These are phyloP conservation scores for Drosophila fulvimacula DNA, from an alignment of 2,888 invertebrate genomes.

Conservation along the genomic window DNA sequence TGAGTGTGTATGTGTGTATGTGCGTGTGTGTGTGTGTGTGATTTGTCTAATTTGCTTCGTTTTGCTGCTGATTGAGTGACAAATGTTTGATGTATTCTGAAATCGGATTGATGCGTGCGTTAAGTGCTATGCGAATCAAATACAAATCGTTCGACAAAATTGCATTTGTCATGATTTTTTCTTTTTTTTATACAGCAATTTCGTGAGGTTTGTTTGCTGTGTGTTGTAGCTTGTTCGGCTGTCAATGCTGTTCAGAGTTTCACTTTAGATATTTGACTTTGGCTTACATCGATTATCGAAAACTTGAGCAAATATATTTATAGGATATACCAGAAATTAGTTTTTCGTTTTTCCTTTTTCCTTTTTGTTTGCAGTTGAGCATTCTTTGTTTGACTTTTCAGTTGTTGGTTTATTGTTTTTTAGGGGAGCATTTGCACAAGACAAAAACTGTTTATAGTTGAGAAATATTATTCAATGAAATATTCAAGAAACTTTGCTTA, in stretches of 20 bases:
- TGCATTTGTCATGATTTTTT: slow-evolving; percentile 31
- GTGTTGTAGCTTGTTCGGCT: slow-evolving; percentile 7
- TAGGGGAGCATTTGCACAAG: background rate
- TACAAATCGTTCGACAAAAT: slow-evolving; percentile 28
- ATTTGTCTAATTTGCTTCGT: slow-evolving; percentile 59
- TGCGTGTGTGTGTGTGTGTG: background rate
- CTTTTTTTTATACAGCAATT: too few relatives aligned
- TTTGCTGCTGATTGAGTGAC: slow-evolving; percentile 59
- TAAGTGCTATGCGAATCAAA: slow-evolving; percentile 26
- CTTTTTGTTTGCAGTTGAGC: slow-evolving; percentile 4
- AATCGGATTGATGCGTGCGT: slow-evolving; percentile 41
- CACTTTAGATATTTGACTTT: slow-evolving; percentile 22
- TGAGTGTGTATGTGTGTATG: background rate
- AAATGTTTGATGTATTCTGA: slow-evolving; percentile 58
- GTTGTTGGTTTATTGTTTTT: slow-evolving; percentile 2
- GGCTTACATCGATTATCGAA: slow-evolving; percentile 32
- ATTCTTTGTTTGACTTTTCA: slow-evolving; percentile 10
- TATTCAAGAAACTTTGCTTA: background rate
- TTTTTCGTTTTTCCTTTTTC: background rate
- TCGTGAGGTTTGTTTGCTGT: slow-evolving; percentile 5
- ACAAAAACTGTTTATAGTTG: slow-evolving; percentile 12
- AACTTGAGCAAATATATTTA: slow-evolving; percentile 1
- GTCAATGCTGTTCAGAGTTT: slow-evolving; percentile 22
- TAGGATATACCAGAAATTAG: background rate
- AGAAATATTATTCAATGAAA: slow-evolving; percentile 4